Percentiles rank a stretch among this genome's conserved stretches.
phyloP scores from a whole-genome alignment of 2,113 vertebrate genomes.

The Todiramphus chloris region DNA sequence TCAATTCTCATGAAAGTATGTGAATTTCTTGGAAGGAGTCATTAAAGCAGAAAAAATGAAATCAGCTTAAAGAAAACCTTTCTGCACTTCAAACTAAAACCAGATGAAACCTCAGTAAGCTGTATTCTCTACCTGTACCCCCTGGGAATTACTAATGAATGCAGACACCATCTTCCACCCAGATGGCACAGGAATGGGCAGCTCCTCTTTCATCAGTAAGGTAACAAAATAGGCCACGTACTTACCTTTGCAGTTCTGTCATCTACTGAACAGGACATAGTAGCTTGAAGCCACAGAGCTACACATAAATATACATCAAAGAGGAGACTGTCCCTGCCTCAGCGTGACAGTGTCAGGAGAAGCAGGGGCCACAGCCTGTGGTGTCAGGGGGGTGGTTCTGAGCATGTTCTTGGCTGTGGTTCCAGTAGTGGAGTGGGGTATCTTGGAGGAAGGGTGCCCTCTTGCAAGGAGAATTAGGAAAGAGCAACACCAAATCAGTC shows the following conservation, averaged over 20 bases:
- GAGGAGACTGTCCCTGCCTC: neutral
- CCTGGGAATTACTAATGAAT: neutral
- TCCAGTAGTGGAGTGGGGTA: neutral
- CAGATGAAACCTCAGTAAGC: neutral
- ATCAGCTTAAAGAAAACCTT: constrained; percentile 5
- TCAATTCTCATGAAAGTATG: constrained; percentile 8
- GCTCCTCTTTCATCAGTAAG: neutral
- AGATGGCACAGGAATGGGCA: neutral
- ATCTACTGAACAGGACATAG: neutral
- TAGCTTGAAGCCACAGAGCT: neutral
- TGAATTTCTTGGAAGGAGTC: constrained; percentile 29
- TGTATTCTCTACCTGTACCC: neutral
- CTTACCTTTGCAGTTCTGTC: neutral
- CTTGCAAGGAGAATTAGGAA: neutral
- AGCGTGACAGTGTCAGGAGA: neutral
- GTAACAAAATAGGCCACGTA: neutral
- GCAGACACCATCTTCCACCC: neutral
- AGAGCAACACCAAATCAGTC: neutral
- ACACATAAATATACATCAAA: neutral
- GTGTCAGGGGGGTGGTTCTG: neutral
- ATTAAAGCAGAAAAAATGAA: constrained; percentile 37
- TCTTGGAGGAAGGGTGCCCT: neutral
- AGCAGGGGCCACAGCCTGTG: neutral
- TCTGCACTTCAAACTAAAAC: neutral
- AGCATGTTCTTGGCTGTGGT: neutral